Evolutionary conservation across 2,888 invertebrate genomes (phyloP), one percentile per base, ranked within the genome.

Genomic region (Lasioglossum leucozonium): DNA sequence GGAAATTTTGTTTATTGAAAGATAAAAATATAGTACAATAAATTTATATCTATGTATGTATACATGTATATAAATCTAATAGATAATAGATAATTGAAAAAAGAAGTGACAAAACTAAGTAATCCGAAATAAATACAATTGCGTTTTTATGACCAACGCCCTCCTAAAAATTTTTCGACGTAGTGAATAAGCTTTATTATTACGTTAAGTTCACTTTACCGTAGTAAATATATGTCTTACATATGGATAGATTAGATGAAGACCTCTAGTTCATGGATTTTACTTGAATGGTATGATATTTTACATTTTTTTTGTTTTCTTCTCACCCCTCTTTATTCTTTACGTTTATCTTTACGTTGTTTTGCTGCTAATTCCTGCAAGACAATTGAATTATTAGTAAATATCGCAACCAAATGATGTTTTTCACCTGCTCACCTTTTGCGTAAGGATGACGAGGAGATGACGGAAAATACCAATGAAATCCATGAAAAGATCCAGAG

Each of bases 401-500:
- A 37, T 67, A 18, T 69, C n/a, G 8, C 8, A 16, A n/a, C 1
- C 34, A 26, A 47, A 37, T 44, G n/a, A 16, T 16, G 22, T n/a
- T 90, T 58, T 2, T 34, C 16, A 30, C 0, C n/a, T 47, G 34
- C 87, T 95, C 96, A 98, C 98, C 97, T 98, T 98, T 95, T 98
- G 97, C 84, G 98, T 97, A 90, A 99, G 96, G 94, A 99, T 98
- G 93, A 99, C 97, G 86, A 99, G 95, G 91, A 99, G 96, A 93
- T 98, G 97, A 93, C 98, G 97, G 97, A 99, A 99, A 94, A 99
- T 97, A 92, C 98, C 97, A 95, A 99, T 96, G 94, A 99, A 98
- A 95, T 99, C 99, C 93, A 99, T 97, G 96, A 99, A 99, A 88
- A 99, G 96, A 94, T 99, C 98, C 90, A 99, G 96, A 22, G 98